These are phyloP conservation scores for Drosophila quadrilineata DNA, from an alignment of 1,140 invertebrate species.

Conservation along the genomic window DNA sequence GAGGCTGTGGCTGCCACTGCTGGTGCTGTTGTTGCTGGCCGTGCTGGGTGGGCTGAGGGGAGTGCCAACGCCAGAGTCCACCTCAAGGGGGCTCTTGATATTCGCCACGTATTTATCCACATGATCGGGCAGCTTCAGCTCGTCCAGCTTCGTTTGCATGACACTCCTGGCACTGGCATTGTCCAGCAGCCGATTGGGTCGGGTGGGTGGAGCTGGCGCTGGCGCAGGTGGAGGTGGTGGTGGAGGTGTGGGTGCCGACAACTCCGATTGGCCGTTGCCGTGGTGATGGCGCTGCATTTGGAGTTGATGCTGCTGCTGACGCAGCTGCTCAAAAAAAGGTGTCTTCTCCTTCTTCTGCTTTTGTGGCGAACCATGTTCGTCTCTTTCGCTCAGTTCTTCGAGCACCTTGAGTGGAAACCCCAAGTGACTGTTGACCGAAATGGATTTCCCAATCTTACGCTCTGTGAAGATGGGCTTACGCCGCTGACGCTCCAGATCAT, in stretches of 20 bases:
- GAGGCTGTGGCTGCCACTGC: constrained; percentile 5
- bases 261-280: constrained; percentile 16
- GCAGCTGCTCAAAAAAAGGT: constrained; percentile 81
- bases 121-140: constrained; percentile 82
- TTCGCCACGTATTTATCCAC: constrained; percentile 79
- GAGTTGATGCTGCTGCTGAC: constrained; percentile 71
- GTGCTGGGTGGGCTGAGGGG: constrained; percentile 81
- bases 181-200: constrained; percentile 73
- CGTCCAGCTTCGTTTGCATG: constrained; percentile 68
- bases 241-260: no score
- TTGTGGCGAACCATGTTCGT: constrained; percentile 81
- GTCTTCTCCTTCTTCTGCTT: constrained; percentile 81
- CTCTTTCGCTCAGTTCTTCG: constrained; percentile 83
- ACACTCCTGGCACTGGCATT: constrained; percentile 47
- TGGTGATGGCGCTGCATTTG: constrained; percentile 46
- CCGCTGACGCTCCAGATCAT: constrained; percentile 81
- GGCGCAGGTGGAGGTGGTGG: constrained; percentile 2
- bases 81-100: constrained; percentile 81
- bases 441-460: constrained; percentile 80
- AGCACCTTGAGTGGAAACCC: constrained; percentile 83
- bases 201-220: constrained; percentile 40
- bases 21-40: constrained; percentile 49
- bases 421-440: constrained; percentile 79
- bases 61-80: constrained; percentile 83
- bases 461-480: constrained; percentile 75